Conservation (phyloP, 2,113 vertebrate species). For the Crypturellus undulatus region DNA sequence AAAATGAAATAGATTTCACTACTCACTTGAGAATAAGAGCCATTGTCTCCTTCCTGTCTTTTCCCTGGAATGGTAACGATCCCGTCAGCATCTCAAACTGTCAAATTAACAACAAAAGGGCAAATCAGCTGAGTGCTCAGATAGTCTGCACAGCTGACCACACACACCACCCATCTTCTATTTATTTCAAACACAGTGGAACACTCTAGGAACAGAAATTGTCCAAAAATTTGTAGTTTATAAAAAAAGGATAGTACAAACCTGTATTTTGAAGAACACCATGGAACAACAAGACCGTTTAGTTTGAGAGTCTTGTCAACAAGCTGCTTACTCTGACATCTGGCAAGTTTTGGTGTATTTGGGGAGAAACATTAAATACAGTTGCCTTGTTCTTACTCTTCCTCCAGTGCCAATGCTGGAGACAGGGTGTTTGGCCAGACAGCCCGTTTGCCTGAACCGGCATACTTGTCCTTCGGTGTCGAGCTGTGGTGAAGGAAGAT, state of each 20-base stretch:
- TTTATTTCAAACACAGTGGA: not conserved
- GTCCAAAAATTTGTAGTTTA: not conserved
- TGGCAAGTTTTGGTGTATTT: not conserved
- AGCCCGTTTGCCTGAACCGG: not conserved
- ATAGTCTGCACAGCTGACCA: not conserved
- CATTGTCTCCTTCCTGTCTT: conserved; percentile 99
- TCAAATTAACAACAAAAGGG: not conserved
- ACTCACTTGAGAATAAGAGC: conserved; percentile 98
- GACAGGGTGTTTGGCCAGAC: not conserved
- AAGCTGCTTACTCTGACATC: not conserved
- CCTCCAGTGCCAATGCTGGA: not conserved
- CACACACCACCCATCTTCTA: not conserved
- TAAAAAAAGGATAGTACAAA: not conserved
- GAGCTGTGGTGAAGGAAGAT: not conserved
- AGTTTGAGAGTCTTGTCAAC: not conserved
- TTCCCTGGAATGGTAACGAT: conserved; percentile 95
- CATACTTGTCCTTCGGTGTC: not conserved
- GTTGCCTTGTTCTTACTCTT: not conserved
- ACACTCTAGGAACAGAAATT: not conserved
- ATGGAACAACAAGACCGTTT: not conserved
- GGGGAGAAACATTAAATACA: not conserved
- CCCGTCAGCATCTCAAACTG: conserved; percentile 99
- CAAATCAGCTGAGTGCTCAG: not conserved
- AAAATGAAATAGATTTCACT: not conserved
- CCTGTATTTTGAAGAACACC: not conserved